Evolutionary conservation across 2,113 vertebrate genomes (phyloP).

Genomic region (Puffinus mauretanicus): DNA sequence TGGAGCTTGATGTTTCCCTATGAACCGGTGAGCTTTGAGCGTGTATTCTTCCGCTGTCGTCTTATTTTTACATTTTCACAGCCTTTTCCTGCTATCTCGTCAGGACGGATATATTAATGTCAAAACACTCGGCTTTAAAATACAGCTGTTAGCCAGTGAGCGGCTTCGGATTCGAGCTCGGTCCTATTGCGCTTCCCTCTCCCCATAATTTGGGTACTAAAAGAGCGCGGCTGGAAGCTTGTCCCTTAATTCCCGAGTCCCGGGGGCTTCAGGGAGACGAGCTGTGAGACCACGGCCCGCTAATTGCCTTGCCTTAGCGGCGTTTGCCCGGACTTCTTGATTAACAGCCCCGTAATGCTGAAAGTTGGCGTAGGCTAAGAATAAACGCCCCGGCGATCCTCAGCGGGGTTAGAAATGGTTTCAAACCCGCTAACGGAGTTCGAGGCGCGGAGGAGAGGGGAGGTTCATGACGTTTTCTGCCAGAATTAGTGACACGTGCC

Average conservation of each 20-base stretch:
- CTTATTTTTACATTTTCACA: not conserved
- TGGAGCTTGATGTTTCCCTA: not conserved
- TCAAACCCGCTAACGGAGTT: not conserved
- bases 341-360: not conserved
- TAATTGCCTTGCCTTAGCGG: not conserved
- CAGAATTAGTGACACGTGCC: not conserved
- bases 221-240: not conserved
- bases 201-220: not conserved
- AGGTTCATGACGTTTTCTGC: not conserved
- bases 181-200: too few relatives aligned
- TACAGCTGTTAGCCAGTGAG: not conserved
- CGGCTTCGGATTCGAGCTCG: too few relatives aligned
- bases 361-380: not conserved
- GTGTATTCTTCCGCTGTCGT: not conserved
- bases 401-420: too few relatives aligned
- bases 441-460: not conserved
- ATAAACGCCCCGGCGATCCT: accelerated
- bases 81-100: not conserved
- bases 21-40: not conserved
- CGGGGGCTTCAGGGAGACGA: too few relatives aligned
- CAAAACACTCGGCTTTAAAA: not conserved
- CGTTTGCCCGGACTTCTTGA: not conserved
- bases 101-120: not conserved
- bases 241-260: not conserved
- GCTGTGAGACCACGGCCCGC: too few relatives aligned